phyloP scores from a whole-genome alignment of 2,888 invertebrate genomes.

The Lacanobia oleracea region DNA sequence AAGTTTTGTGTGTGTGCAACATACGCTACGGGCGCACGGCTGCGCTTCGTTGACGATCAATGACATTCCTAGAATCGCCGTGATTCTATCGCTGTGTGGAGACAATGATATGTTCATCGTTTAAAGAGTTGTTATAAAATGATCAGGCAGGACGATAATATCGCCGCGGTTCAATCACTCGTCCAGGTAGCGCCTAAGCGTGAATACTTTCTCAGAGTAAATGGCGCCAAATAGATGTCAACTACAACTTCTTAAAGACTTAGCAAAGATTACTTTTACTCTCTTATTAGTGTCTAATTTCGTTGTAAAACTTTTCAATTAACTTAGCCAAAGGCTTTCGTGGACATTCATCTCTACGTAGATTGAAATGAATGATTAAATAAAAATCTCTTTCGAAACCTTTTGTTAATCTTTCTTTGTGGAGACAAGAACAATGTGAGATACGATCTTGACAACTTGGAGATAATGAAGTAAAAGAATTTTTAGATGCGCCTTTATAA shows the following conservation, averaged over 20 bases:
- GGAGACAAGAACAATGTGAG: conserved; percentile 67
- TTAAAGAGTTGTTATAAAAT: too few relatives aligned
- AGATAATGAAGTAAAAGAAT: conserved; percentile 62
- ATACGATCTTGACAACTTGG: conserved; percentile 64
- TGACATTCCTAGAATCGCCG: neutral
- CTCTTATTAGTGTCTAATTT: conserved; percentile 60
- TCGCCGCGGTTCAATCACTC: neutral
- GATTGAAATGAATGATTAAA: conserved; percentile 69
- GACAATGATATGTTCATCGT: neutral
- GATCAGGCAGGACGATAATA: neutral
- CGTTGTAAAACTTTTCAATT: conserved; percentile 67
- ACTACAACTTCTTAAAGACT: conserved; percentile 53
- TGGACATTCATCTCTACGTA: conserved; percentile 60
- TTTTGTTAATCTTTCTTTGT: conserved; percentile 67
- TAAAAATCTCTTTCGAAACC: conserved; percentile 63
- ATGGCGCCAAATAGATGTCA: conserved; percentile 36
- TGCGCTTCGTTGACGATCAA: neutral
- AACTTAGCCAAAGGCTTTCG: conserved; percentile 65
- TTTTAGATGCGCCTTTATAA: conserved; percentile 57
- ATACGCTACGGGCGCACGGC: too few relatives aligned
- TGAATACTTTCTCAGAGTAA: conserved; percentile 33
- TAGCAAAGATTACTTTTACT: conserved; percentile 54
- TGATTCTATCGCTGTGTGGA: neutral
- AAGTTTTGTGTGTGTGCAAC: neutral
- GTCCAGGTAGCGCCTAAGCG: neutral